phyloP scores from a whole-genome alignment of 92 coral and sea anemone genomes.

The Anthopleura xanthogrammica region DNA sequence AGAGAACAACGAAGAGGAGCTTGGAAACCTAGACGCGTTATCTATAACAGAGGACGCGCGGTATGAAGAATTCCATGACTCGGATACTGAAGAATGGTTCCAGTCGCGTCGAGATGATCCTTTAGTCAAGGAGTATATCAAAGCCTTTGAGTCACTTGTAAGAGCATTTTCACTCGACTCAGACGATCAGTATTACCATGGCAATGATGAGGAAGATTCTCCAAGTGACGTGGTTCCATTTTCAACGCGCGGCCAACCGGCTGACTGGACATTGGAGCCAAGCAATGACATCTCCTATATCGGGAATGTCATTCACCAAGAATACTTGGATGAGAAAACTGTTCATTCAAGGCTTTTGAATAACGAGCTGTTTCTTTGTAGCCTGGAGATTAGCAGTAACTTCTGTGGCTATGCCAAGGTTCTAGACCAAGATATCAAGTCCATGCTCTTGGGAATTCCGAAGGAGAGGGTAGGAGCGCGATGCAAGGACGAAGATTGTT shows the following conservation, averaged over 20 bases:
- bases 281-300: slow-evolving; percentile 12
- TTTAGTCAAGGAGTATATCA: slow-evolving; percentile 90
- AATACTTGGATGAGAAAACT: slow-evolving; percentile 52
- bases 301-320: slow-evolving; percentile 73
- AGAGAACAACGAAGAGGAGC: slow-evolving; percentile 9
- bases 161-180: slow-evolving; percentile 5
- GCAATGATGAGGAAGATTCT: slow-evolving; percentile 5
- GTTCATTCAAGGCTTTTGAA: slow-evolving; percentile 54
- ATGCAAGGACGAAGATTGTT: slow-evolving; percentile 39
- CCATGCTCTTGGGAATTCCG: slow-evolving; percentile 31
- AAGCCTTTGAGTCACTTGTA: slow-evolving; percentile 69
- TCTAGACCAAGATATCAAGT: not conserved
- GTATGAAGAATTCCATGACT: slow-evolving; percentile 47
- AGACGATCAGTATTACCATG: slow-evolving; percentile 26
- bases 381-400: slow-evolving; percentile 59
- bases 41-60: slow-evolving; percentile 3
- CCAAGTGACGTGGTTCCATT: not conserved
- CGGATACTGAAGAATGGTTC: slow-evolving; percentile 84
- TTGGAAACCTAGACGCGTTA: not conserved
- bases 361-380: slow-evolving; percentile 56
- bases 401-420: slow-evolving; percentile 57
- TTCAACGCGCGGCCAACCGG: not conserved
- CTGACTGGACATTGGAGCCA: slow-evolving; percentile 14
- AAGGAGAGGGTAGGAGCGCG: slow-evolving; percentile 63
- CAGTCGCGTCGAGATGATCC: slow-evolving; percentile 86